Percentiles rank a stretch among this genome's conserved stretches.
phyloP scores from a whole-genome alignment of 2,888 invertebrate genomes.

The Mesorhabditis sp. region DNA sequence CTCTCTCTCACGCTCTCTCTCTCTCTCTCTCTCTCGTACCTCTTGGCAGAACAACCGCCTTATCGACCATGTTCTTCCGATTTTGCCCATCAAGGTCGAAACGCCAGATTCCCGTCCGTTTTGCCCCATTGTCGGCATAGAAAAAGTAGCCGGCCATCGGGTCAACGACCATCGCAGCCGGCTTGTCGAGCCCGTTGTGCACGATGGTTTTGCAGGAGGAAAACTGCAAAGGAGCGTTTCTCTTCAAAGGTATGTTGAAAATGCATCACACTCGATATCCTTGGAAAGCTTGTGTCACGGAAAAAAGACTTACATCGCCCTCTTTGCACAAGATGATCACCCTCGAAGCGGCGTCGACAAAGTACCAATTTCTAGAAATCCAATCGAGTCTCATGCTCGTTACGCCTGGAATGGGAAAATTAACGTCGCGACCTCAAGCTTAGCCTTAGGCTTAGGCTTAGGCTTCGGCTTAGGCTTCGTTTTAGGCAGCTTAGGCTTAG shows the following conservation, averaged over 20 bases:
- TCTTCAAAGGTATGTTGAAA: neutral
- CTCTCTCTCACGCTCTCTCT: too few relatives aligned
- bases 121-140: constrained; percentile 74
- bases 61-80: constrained; percentile 67
- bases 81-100: constrained; percentile 70
- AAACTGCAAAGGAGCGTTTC: constrained; percentile 64
- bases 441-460: too few relatives aligned
- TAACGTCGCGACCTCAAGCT: too few relatives aligned
- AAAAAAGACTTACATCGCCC: constrained; percentile 32
- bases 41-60: constrained; percentile 75
- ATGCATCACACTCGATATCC: neutral
- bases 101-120: constrained; percentile 68
- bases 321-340: constrained; percentile 72
- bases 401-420: constrained; percentile 64
- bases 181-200: constrained; percentile 69
- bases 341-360: constrained; percentile 71
- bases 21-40: constrained; percentile 58
- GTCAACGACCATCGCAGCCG: constrained; percentile 75
- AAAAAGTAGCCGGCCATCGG: constrained; percentile 74
- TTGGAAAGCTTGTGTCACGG: too few relatives aligned
- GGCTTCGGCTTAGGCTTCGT: too few relatives aligned
- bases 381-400: constrained; percentile 78
- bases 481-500: too few relatives aligned
- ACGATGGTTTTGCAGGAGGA: constrained; percentile 71
- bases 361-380: constrained; percentile 82